Percentiles rank a stretch among this genome's conserved stretches.
Evolutionary conservation across 2,797 vertebrate species (phyloP).

Genomic region (Hydrolagus colliei): DNA sequence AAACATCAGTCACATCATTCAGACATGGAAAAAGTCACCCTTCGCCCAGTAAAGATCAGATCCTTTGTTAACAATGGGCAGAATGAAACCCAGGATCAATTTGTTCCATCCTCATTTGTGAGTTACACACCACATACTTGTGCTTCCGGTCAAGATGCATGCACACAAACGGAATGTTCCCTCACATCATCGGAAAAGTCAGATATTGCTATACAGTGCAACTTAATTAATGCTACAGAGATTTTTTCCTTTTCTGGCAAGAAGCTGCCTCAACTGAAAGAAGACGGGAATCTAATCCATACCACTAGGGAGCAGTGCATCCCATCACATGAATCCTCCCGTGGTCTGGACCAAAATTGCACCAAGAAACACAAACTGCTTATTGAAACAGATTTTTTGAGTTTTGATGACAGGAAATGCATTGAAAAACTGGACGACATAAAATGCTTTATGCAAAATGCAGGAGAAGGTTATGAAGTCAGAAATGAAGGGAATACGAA

Average conservation of each 20-base stretch:
- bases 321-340: constrained; percentile 22
- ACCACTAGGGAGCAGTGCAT: constrained; percentile 55
- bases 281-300: constrained; percentile 31
- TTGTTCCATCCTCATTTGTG: constrained; percentile 25
- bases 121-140: constrained; percentile 28
- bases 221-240: constrained; percentile 37
- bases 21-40: neutral
- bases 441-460: constrained; percentile 36
- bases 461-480: neutral
- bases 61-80: constrained; percentile 18
- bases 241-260: constrained; percentile 28
- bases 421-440: neutral
- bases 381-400: constrained; percentile 35
- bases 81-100: constrained; percentile 9
- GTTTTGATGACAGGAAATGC: constrained; percentile 33
- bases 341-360: fast-evolving
- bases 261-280: neutral
- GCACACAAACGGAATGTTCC: constrained; percentile 57
- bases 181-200: constrained; percentile 33
- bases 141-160: constrained; percentile 43
- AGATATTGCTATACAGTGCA: constrained; percentile 65
- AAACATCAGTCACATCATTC: neutral
- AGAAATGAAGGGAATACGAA: neutral
- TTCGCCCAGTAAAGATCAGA: neutral
- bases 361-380: neutral